Percentiles rank a stretch among this genome's conserved stretches.
Conservation (phyloP, 2,888 invertebrate genomes). For the Pandemis cinnamomeana region DNA sequence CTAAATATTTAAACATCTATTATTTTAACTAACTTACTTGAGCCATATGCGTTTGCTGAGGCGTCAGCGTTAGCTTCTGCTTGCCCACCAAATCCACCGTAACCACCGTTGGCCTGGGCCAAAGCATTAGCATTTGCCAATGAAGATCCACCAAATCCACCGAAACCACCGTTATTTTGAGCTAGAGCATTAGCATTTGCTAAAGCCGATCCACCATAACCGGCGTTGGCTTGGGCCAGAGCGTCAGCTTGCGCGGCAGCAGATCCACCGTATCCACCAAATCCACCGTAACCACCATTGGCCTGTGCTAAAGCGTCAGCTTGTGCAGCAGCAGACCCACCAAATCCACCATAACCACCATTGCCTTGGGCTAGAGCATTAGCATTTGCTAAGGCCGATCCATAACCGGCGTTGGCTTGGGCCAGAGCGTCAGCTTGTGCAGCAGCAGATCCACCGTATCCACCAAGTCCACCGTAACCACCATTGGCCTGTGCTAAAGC, state of each 20-base stretch:
- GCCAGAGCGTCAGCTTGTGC: background rate
- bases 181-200: background rate
- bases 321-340: background rate
- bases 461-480: background rate
- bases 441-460: background rate
- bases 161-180: background rate
- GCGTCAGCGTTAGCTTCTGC: slow-evolving; percentile 9
- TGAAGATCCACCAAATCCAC: background rate
- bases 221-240: no score
- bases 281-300: background rate
- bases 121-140: background rate
- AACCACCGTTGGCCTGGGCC: background rate
- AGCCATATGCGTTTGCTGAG: slow-evolving; percentile 6
- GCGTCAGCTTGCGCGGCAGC: background rate
- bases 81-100: background rate
- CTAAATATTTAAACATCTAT: background rate
- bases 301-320: background rate
- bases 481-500: background rate
- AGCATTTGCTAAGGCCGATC: background rate
- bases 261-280: background rate
- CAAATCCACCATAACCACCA: background rate
- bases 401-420: background rate
- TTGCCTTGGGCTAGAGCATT: background rate
- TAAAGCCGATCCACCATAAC: background rate
- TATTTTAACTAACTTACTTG: slow-evolving; percentile 6